Base-by-base conservation (phyloP, 2,888 invertebrate species). In the Drosophila dives region DNA sequence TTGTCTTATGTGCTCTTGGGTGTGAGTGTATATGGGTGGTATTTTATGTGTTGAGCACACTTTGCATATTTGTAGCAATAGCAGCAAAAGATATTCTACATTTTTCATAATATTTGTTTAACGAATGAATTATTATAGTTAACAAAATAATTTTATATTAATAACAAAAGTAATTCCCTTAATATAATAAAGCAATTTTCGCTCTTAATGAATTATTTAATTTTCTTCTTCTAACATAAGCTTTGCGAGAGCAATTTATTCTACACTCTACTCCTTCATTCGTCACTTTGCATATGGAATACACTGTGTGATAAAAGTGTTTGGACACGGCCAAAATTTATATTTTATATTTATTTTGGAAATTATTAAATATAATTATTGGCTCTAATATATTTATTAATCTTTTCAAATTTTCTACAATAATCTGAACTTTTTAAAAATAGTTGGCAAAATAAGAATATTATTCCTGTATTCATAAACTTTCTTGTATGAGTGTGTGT, bases 31-130 rank as follows among this genome's bases (percentile, higher is more conserved):
- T 29, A 45, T 55, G 51, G 36, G 49, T 34, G 58, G 49, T 23
- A 23, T 23, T 45, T 23, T 23, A 36, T 51, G 8, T 45, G 48
- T 51, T 60, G 36, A 49, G 53, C 48, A 67, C 65, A 75, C 60
- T 69, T 76, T 73, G 76, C 76, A 79, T 80, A 63, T 76, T 76
- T 79, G 64, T 68, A 51, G 71, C 68, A 54, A 26, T 8, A 32
- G 32, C 73, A 69, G 51, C 50, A 38, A 42, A 11, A 49, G 58
- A 62, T 79, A 50, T 66, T 71, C 74, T 64, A 71, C 0, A 74
- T 66, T 78, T 77, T 64, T 49, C 8, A 71, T 67, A 58, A 76
- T 63, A 59, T 54, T 73, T 70, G 23, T 34, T 61, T 55, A 42
- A 6, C 42, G 20, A 1, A 1, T 20, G 20, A 20, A 42, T 12